These are phyloP conservation scores for Epinephelus fuscoguttatus DNA, from an alignment of 2,113 vertebrate species.

Conservation along the genomic window DNA sequence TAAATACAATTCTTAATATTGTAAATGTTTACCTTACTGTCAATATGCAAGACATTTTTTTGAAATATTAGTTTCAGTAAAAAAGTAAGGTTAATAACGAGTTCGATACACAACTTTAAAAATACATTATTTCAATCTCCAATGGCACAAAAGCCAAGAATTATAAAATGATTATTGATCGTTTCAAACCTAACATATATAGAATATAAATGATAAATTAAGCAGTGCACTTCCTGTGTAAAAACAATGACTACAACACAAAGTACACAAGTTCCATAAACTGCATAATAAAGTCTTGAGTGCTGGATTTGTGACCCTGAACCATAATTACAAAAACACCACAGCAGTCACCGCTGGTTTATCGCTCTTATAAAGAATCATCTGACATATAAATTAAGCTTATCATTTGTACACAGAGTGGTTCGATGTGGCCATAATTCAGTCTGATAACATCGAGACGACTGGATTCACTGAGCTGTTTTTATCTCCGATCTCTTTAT, in stretches of 20 bases:
- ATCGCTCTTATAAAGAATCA: background rate
- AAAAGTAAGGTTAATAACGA: background rate
- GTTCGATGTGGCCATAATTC: background rate
- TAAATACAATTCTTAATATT: background rate
- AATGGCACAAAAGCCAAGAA: background rate
- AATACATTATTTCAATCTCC: background rate
- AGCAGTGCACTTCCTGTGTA: background rate
- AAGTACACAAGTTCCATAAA: background rate
- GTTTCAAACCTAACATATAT: too few relatives aligned
- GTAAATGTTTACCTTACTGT: background rate
- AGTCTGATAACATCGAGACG: background rate
- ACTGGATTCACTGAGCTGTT: background rate
- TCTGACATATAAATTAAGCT: background rate
- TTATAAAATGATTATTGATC: background rate
- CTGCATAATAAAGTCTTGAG: background rate
- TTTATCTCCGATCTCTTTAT: background rate
- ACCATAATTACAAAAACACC: background rate
- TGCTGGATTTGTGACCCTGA: slow-evolving; percentile 4
- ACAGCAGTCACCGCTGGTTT: background rate
- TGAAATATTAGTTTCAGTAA: background rate
- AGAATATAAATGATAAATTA: background rate
- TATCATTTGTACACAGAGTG: background rate
- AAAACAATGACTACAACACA: background rate
- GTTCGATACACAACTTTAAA: background rate
- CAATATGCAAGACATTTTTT: background rate